Conservation (phyloP, 2,113 vertebrate genomes). For the Mohoua ochrocephala region DNA sequence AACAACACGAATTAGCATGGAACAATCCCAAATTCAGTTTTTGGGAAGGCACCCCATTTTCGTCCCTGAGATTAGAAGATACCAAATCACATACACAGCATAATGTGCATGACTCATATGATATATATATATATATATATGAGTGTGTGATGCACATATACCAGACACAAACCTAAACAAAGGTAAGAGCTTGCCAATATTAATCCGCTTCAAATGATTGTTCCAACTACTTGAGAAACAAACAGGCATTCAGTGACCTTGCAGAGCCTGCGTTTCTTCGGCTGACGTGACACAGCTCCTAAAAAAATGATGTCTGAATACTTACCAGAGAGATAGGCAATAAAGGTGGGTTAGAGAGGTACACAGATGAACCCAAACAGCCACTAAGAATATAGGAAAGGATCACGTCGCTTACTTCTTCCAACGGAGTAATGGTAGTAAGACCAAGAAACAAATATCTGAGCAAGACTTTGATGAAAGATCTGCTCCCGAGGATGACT, state of each 20-base stretch:
- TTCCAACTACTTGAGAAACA: conserved; percentile 60
- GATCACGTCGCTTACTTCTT: conserved; percentile 6
- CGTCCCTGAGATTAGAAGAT: neutral
- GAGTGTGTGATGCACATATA: neutral
- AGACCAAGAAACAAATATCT: neutral
- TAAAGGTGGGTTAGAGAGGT: neutral
- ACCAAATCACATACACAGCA: neutral
- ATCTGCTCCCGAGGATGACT: neutral
- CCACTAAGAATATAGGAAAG: neutral
- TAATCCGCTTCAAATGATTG: conserved; percentile 32
- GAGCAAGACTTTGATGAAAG: neutral
- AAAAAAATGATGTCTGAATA: conserved; percentile 25
- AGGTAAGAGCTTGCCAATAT: conserved; percentile 58
- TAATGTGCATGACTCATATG: neutral
- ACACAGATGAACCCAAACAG: neutral
- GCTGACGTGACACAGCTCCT: conserved; percentile 32
- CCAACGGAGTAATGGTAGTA: neutral
- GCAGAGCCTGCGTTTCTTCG: conserved; percentile 43
- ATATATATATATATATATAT: neutral
- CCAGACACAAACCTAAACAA: conserved; percentile 1
- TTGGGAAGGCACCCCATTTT: neutral
- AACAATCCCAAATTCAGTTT: neutral
- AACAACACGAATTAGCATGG: conserved; percentile 2
- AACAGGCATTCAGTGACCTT: conserved; percentile 57
- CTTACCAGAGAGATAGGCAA: neutral